These are phyloP conservation scores for Spodoptera exigua DNA, from an alignment of 2,888 invertebrate genomes.

Conservation along the genomic window DNA sequence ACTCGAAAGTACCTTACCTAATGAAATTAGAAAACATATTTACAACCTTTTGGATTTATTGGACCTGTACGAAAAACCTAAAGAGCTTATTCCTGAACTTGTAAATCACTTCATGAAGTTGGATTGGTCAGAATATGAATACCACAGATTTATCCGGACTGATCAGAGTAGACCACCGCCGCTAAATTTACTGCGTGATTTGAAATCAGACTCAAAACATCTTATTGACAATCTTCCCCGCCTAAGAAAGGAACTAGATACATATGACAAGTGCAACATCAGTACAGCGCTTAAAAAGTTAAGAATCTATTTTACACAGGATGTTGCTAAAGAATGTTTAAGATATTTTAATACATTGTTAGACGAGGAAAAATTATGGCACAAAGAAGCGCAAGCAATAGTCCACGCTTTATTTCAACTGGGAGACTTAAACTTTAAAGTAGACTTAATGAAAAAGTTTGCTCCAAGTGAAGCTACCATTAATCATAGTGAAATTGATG, in stretches of 20 bases:
- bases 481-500: conserved; percentile 52
- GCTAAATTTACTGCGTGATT: conserved; percentile 21
- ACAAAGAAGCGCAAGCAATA: conserved; percentile 31
- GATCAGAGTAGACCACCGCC: background rate
- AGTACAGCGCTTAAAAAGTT: conserved; percentile 67
- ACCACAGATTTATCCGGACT: conserved; percentile 18
- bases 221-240: conserved; percentile 32
- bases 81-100: conserved; percentile 65
- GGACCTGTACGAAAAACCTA: conserved; percentile 58
- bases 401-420: conserved; percentile 66
- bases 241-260: conserved; percentile 23
- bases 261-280: conserved; percentile 36
- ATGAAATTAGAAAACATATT: conserved; percentile 52
- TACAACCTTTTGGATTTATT: conserved; percentile 56
- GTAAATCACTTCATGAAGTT: conserved; percentile 62
- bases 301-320: conserved; percentile 70
- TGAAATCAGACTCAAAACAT: conserved; percentile 43
- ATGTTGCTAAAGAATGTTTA: conserved; percentile 64
- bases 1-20: conserved; percentile 45
- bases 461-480: conserved; percentile 64
- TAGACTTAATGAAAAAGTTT: conserved; percentile 63
- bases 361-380: conserved; percentile 10
- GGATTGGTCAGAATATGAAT: conserved; percentile 50
- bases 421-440: conserved; percentile 60
- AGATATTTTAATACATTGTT: conserved; percentile 59